Evolutionary conservation across 2,888 invertebrate species (phyloP), one percentile per base, ranked within the genome.

Genomic region (Idaea dimidiata): DNA sequence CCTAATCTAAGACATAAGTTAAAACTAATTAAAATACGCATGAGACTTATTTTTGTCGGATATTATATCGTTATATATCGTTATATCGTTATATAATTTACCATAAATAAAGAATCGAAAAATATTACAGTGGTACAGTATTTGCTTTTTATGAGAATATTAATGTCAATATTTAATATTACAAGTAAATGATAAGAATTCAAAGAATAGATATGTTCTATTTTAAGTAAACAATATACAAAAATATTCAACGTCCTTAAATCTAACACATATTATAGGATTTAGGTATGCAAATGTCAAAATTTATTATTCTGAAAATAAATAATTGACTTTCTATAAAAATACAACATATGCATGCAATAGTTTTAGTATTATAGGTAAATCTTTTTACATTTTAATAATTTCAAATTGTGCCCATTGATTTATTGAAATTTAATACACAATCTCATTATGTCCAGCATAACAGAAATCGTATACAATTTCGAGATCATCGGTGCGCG

Each of bases 401-500:
- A 62, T 69, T 70, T 61, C 64, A 69, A 62, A 64, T 63, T 70
- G 67, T 74, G 62, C 70, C 68, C 59, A 68, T 59, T 68, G 63
- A 66, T 55, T 66, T n/a, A n/a, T 62, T 62, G 61, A 18, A 64
- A 57, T 16, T 56, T 55, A 58, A 32, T 31, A 67, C 80, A 81
- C 82, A 65, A 64, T 79, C 70, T 70, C 69, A 81, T 83, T 88
- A 88, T 87, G 87, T 62, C 87, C 85, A 72, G 88, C 89, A 88
- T 88, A 87, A 85, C 75, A 62, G 69, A 74, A 79, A 82, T 74
- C 72, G 86, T 88, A 79, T 59, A 66, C 61, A 54, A 53, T 57
- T 58, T 43, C 31, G 66, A 60, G 65, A 61, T 56, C 58, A 60
- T 3, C 5, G 5, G 3, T 24, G 5, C 24, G 24, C 24, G 24